Percentiles rank a stretch among this genome's conserved stretches.
phyloP scores from a whole-genome alignment of 2,797 vertebrate species.

The Hydrophis major region DNA sequence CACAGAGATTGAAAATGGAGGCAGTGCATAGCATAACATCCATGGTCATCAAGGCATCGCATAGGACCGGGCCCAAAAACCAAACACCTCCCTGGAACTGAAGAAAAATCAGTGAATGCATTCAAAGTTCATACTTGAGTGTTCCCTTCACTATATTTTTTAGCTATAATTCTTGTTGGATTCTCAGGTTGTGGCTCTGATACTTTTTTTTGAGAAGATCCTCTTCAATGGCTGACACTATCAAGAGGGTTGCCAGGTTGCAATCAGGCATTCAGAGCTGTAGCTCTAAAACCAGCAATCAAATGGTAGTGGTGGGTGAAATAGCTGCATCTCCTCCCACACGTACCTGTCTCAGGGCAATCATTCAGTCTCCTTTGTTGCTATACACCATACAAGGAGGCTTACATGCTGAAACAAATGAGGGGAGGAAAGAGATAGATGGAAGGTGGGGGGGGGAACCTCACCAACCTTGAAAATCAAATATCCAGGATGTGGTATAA shows the following conservation, averaged over 20 bases:
- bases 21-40: slow-evolving; percentile 97
- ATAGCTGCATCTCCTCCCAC: background rate
- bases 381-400: background rate
- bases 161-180: background rate
- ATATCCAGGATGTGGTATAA: background rate
- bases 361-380: background rate
- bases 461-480: background rate
- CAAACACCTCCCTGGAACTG: slow-evolving; percentile 92
- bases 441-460: background rate
- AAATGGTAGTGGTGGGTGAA: background rate
- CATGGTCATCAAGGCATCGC: slow-evolving; percentile 93
- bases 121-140: background rate
- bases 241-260: background rate
- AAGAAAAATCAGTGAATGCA: background rate
- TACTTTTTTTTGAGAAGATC: background rate
- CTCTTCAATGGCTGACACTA: background rate
- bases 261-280: background rate
- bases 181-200: background rate
- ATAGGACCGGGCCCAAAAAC: slow-evolving; percentile 82
- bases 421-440: background rate
- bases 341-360: background rate
- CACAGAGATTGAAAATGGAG: slow-evolving; percentile 97
- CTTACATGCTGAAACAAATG: background rate
- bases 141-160: background rate
- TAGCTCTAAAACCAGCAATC: background rate